Evolutionary conservation across 2,113 vertebrate genomes (phyloP).

Genomic region (Oncorhynchus keta): DNA sequence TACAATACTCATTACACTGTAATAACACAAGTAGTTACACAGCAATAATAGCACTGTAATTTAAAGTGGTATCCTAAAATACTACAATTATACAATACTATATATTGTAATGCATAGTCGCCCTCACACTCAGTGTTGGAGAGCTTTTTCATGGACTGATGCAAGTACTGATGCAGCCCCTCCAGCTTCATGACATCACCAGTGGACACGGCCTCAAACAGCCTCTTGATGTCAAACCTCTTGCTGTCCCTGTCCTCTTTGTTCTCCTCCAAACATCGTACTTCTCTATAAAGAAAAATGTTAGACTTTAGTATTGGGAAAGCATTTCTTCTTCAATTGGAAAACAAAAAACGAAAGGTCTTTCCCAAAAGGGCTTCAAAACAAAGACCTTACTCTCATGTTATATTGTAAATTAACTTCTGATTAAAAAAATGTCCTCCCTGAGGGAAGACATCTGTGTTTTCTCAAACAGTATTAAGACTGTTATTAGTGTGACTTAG

Average conservation of each 20-base stretch:
- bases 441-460: background rate
- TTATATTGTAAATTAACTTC: background rate
- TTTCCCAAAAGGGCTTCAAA: background rate
- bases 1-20: too few species aligned
- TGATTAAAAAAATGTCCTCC: background rate
- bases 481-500: slow-evolving; percentile 42
- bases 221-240: slow-evolving; percentile 58
- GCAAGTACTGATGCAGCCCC: slow-evolving; percentile 81
- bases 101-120: background rate
- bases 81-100: background rate
- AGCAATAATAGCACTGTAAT: too few species aligned
- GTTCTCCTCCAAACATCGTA: slow-evolving; percentile 54
- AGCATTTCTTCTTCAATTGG: background rate
- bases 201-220: slow-evolving; percentile 87
- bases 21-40: too few species aligned
- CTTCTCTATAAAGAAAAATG: slow-evolving; percentile 33
- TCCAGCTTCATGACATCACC: slow-evolving; percentile 77
- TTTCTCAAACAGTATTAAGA: background rate
- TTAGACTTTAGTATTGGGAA: background rate
- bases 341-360: background rate
- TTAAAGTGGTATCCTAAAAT: background rate
- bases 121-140: slow-evolving; percentile 84
- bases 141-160: slow-evolving; percentile 79
- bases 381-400: background rate
- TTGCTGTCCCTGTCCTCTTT: slow-evolving; percentile 38